Base-by-base conservation (phyloP, 1,140 invertebrate species). In the Cylas formicarius region DNA sequence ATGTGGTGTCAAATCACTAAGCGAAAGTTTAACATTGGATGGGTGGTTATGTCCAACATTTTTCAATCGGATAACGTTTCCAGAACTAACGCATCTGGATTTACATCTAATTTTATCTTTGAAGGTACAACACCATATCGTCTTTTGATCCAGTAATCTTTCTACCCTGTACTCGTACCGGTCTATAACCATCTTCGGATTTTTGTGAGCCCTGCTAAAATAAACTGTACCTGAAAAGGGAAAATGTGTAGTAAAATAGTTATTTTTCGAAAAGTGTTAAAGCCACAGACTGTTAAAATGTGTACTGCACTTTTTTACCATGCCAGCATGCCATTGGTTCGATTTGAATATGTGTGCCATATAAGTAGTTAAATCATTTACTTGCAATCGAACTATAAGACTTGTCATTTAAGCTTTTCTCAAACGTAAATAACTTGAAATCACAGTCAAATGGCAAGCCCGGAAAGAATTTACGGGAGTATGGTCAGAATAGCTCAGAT, bases 11-110 rank as follows among this genome's bases (percentile, higher is more conserved):
- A n/a, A n/a, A n/a, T n/a, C n/a, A n/a, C n/a, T n/a, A 42, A 21
- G 58, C 65, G 19, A n/a, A n/a, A n/a, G n/a, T n/a, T n/a, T n/a
- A 13, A 48, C 16, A 18, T 10, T 16, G 4, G 29, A 18, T 3
- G 26, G 17, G 20, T 48, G 45, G 22, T 48, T 48, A 19, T 48
- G 45, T 27, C 0, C n/a, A 8, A 10, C 18, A 35, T 48, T 40
- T 10, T 21, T 24, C 17, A 48, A n/a, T 13, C 36, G n/a, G n/a
- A 48, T 31, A 14, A 36, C 20, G 19, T 32, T 48, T 18, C 45
- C 36, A 23, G 17, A 48, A 1, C 37, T 39, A 13, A 27, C 10
- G 27, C 37, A 48, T 6, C 37, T 17, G 8, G 45, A 37, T 19
- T 41, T 48, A 23, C 45, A 48, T 17, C 36, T 48, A 14, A 4